phyloP scores from a whole-genome alignment of 2,797 vertebrate species.

The Strix occidentalis region DNA sequence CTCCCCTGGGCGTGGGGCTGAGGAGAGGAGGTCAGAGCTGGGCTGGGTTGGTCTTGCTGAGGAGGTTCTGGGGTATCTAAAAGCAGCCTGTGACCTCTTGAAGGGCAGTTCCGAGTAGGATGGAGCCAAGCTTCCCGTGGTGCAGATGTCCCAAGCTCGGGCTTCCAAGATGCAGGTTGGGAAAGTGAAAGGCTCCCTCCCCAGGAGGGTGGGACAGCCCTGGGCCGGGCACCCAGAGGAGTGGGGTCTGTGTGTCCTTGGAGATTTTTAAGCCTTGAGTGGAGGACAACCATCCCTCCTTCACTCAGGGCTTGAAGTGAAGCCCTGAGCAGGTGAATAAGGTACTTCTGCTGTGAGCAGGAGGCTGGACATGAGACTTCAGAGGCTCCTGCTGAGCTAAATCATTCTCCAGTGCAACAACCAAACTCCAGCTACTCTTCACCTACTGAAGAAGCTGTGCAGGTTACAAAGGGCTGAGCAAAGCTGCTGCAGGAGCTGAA shows the following conservation, averaged over 20 bases:
- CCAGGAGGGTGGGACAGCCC: background rate
- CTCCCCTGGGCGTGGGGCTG: fast-evolving
- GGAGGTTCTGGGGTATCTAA: background rate
- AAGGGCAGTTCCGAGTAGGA: background rate
- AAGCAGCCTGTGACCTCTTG: background rate
- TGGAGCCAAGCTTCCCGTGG: background rate
- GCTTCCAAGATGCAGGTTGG: too few relatives aligned
- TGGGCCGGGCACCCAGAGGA: background rate
- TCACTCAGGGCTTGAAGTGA: background rate
- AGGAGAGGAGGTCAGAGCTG: background rate
- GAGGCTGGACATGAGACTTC: fast-evolving
- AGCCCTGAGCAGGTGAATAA: background rate
- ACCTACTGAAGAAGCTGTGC: fast-evolving
- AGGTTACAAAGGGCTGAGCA: background rate
- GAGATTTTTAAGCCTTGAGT: background rate
- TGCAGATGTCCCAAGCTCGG: background rate
- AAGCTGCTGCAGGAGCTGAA: background rate
- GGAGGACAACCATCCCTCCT: background rate
- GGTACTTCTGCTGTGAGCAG: background rate
- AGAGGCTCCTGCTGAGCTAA: background rate
- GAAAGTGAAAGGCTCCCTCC: background rate
- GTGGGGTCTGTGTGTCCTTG: background rate
- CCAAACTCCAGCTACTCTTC: background rate
- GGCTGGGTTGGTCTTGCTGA: background rate
- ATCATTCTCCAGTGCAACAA: background rate